These are phyloP conservation scores for Elymnias hypermnestra DNA, from an alignment of 1,140 invertebrate species.

Conservation along the genomic window DNA sequence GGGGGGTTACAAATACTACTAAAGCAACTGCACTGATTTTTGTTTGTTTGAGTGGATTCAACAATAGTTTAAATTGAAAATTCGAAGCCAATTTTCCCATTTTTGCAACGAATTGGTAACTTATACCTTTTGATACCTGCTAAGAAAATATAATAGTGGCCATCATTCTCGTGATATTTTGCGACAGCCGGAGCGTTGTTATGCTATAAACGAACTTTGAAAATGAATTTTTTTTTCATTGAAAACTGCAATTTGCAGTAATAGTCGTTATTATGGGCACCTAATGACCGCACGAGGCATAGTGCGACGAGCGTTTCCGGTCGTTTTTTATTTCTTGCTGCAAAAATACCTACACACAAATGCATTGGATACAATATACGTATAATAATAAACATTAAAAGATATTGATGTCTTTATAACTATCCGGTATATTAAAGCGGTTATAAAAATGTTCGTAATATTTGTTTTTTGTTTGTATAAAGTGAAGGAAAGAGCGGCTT, in stretches of 20 bases:
- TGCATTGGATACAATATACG: slow-evolving; percentile 5
- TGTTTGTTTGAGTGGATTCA: no score
- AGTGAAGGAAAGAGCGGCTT: no score
- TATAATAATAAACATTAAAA: slow-evolving; percentile 14
- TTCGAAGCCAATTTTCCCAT: no score
- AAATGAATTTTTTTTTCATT: slow-evolving; percentile 19
- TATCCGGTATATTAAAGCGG: neutral
- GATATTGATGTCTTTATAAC: slow-evolving; percentile 21
- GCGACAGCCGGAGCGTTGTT: no score
- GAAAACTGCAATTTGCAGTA: slow-evolving; percentile 21
- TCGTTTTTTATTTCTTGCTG: slow-evolving; percentile 20
- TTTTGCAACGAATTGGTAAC: no score
- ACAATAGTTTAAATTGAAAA: no score
- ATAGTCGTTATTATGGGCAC: slow-evolving; percentile 20
- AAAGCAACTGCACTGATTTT: no score
- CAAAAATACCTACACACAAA: neutral
- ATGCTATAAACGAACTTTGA: no score
- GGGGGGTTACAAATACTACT: no score
- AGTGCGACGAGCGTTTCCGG: slow-evolving; percentile 18
- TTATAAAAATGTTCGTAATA: neutral
- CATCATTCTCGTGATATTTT: no score
- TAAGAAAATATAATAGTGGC: no score
- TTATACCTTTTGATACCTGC: no score
- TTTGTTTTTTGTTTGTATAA: neutral
- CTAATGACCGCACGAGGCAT: slow-evolving; percentile 19